Base-by-base conservation (phyloP, 2,797 vertebrate species). In the Microctenopoma steveboyesi region DNA sequence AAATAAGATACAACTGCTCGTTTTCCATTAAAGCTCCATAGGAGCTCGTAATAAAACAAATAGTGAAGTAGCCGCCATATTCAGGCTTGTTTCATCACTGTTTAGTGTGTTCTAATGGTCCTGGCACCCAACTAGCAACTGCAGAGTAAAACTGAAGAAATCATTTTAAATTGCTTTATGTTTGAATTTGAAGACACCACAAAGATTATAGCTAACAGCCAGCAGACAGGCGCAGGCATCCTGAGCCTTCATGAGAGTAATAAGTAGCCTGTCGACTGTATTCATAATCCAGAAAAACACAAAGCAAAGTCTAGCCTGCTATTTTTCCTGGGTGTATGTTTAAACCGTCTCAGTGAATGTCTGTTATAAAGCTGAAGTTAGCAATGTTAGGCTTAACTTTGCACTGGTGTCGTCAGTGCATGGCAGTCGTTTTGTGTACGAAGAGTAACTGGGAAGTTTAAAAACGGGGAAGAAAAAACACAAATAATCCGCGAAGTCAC, bases 131-230 rank as follows among this genome's bases (percentile, higher is more conserved):
- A 12, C 28, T 39, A 55, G 33, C 18, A 53, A 14, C 25, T 55
- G 39, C 53, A 59, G 54, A 48, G 35, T 7, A n/a, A 15, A 2
- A 15, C 47, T 39, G 35, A 40, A 49, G 39, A 67, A 39, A 25
- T 50, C 46, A 42, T 63, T n/a, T 52, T 30, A 12, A 25, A 64
- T 53, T 37, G 48, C 30, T 22, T 69, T 62, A 47, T 15, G 18
- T 18, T 7, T 69, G 64, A 5, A 47, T 25, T 55, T 71, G 16
- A 64, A 71, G 16, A 40, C 64, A 50, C 50, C 54, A 15, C 35
- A 56, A 7, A 60, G 25, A 57, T 30, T 25, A 53, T n/a, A 51
- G 18, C 59, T 30, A 48, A 30, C 39, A 18, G 43, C 11, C 37
- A 50, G 48, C 51, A 45, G 48, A 59, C 45, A 4, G 15, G 16